Base-by-base conservation (phyloP, 2,797 vertebrate genomes). In the Erethizon dorsatum region DNA sequence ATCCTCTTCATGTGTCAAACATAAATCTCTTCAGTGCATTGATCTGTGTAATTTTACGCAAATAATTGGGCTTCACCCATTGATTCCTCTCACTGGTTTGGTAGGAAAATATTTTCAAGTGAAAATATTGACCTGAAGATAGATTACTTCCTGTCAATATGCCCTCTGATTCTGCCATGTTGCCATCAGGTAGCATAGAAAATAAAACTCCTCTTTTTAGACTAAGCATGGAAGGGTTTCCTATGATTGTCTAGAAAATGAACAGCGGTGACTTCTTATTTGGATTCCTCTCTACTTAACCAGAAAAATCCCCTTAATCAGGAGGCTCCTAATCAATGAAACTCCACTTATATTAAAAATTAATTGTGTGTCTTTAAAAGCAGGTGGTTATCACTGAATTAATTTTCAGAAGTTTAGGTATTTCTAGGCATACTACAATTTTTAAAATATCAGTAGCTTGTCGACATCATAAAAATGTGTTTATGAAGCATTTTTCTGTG, bases 51-150 rank as follows among this genome's bases (percentile, higher is more conserved):
- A 56, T 85, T 95, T 92, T 73, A 63, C 9, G 41, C 45, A 31
- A 78, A 63, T 59, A 50, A 22, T 56, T 10, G 0, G 37, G 4
- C 41, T 82, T 83, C 47, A 78, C 61, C 17, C 13, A 0, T 67
- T 90, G 93, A 22, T 69, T 87, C 41, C 57, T 84, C 71, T 87
- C 59, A 95, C 52, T 73, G 63, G 24, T 63, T 75, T 89, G n/a
- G 84, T 24, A 50, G n/a, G 77, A 88, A 91, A 84, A 50, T 88
- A 69, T 83, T 94, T 91, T 57, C 57, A 33, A 22, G 63, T 84
- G 80, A 83, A 92, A 94, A 75, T 89, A 87, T 50, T 93, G 83
- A 93, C 63, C 59, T 56, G 54, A 91, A 87, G 78, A 78, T 82
- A 59, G 63, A 86, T 71, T 41, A 69, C 37, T 94, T 84, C 20